These are phyloP conservation scores for Heliconius charithonia DNA, from an alignment of 2,888 invertebrate species.

Conservation along the genomic window DNA sequence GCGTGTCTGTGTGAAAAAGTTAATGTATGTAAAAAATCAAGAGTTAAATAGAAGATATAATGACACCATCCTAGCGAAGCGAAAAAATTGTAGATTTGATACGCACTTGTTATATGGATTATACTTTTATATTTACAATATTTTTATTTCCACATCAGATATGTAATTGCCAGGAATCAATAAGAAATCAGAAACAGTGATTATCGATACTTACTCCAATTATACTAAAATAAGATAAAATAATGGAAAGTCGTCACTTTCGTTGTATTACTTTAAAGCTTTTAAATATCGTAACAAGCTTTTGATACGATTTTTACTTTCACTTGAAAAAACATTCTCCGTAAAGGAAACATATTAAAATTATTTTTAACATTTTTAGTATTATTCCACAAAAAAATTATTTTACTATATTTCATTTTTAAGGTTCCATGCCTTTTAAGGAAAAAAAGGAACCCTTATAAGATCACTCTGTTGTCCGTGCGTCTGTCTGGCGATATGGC, in stretches of 20 bases:
- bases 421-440: too few relatives aligned
- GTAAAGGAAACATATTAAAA: background rate
- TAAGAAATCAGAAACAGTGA: background rate
- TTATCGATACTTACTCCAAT: background rate
- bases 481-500: too few relatives aligned
- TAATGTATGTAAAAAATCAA: background rate
- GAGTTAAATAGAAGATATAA: background rate
- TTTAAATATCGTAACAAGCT: background rate
- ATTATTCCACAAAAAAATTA: too few relatives aligned
- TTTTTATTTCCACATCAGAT: background rate
- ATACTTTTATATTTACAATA: too few relatives aligned
- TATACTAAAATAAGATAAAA: background rate
- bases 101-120: too few relatives aligned
- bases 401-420: too few relatives aligned
- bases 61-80: background rate
- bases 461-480: too few relatives aligned
- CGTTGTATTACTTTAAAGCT: background rate
- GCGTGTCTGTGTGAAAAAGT: background rate
- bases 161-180: background rate
- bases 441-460: too few relatives aligned
- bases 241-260: conserved; percentile 1
- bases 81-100: too few relatives aligned
- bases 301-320: background rate
- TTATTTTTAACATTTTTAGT: background rate
- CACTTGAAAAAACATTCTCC: background rate